Evolutionary conservation across 2,113 vertebrate genomes (phyloP).

Genomic region (Neoarius graeffei): DNA sequence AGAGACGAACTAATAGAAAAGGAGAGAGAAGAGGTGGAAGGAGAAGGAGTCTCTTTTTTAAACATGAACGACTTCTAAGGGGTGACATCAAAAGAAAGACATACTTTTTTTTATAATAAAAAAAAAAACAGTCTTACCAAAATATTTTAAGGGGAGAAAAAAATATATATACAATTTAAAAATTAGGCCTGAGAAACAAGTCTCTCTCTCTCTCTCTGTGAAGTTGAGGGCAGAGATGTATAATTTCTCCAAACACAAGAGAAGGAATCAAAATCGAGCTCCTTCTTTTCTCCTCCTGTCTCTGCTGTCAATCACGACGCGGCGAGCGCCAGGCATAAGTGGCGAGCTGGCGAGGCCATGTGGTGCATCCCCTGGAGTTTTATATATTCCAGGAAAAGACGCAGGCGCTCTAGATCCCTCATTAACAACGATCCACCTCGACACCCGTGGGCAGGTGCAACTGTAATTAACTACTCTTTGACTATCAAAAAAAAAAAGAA

Average conservation of each 20-base stretch:
- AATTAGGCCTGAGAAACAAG: neutral
- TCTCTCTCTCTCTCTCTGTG: neutral
- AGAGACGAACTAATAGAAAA: slow-evolving; percentile 41
- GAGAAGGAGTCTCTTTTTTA: slow-evolving; percentile 26
- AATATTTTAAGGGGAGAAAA: neutral
- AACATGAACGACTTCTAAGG: slow-evolving; percentile 10
- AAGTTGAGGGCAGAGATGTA: slow-evolving; percentile 56
- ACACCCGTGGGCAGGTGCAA: slow-evolving; percentile 96
- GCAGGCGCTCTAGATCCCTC: slow-evolving; percentile 83
- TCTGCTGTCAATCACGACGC: slow-evolving; percentile 65
- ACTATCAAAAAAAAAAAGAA: slow-evolving; percentile 87
- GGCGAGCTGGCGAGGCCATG: slow-evolving; percentile 59
- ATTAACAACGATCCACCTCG: slow-evolving; percentile 88
- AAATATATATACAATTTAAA: neutral
- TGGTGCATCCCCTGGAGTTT: slow-evolving; percentile 67
- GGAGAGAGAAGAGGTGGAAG: slow-evolving; percentile 1
- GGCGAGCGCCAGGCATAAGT: slow-evolving; percentile 69
- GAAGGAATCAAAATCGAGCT: slow-evolving; percentile 62
- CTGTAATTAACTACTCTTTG: slow-evolving; percentile 99
- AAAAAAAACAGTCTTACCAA: neutral
- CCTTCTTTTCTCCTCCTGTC: slow-evolving; percentile 53
- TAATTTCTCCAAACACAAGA: slow-evolving; percentile 66
- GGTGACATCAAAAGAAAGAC: neutral
- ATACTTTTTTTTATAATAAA: neutral
- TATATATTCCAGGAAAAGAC: slow-evolving; percentile 66